Base-by-base conservation (phyloP, 1,140 invertebrate species). In the Hylaeus anthracinus region DNA sequence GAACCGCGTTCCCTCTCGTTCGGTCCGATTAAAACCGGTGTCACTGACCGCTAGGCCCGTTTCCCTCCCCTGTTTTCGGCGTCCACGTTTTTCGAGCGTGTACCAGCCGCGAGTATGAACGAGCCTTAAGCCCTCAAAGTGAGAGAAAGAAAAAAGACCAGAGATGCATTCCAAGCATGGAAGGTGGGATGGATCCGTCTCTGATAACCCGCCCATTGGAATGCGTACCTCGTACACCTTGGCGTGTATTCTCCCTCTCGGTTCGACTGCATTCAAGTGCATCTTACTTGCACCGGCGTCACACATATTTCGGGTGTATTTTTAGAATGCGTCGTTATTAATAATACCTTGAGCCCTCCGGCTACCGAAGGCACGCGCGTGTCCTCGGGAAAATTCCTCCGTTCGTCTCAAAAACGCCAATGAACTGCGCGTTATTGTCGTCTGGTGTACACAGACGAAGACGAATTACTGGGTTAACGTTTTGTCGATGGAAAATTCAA, bases 171-270 rank as follows among this genome's bases (percentile, higher is more conserved):
- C 89, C 90, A 89, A 26, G 86, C 76, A 75, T 81, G 83, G 88
- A 89, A 90, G 88, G 90, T 88, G 88, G 91, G 89, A 90, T 90
- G 90, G 88, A 92, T 91, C 88, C 87, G 87, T 89, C 89, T 89
- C 88, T 92, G 91, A 92, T 92, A 92, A 91, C 88, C 90, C 90
- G 90, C 88, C 89, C 91, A 91, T 91, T 86, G 91, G 91, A 92
- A 92, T 92, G 91, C 88, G 84, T 90, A 91, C 91, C 89, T 90
- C 90, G 91, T 90, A 89, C 90, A 90, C 89, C 91, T 91, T 92
- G 89, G 90, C 90, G 83, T 26, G 26, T 82, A 86, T 87, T 79
- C 84, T 86, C 78, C 86, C 86, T 89, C 85, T 85, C 81, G 78
- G 63, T 88, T 82, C 84, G 61, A 82, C 82, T 75, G 80, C 70